Evolutionary conservation across 2,113 vertebrate species (phyloP), one percentile per base, ranked within the genome.

Genomic region (Riparia riparia): DNA sequence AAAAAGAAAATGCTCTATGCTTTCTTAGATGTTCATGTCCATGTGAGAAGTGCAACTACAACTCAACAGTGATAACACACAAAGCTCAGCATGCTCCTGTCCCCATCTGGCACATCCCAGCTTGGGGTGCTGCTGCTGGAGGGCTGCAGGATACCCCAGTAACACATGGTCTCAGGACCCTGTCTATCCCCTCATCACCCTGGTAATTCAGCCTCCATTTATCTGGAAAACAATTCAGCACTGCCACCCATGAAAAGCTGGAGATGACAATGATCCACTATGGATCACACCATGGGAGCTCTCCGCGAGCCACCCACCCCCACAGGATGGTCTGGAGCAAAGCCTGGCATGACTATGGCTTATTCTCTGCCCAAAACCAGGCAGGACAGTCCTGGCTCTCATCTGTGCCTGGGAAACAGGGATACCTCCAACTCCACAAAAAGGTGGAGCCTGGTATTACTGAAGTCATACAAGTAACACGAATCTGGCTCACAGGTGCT

Each of bases 211-310:
- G 17, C 14, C 22, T 18, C 6, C 7, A 0, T 31, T 53, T 37
- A 16, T 37, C 44, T 63, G 22, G 7, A 4, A 22, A 65, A 32
- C 13, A 50, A 51, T 60, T 53, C 17, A 7, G 31, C 15, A 28
- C 6, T 61, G 66, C 29, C 53, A 24, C 14, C 28, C 8, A 1
- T 6, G 12, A 51, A 65, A 41, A 12, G 19, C 17, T n/a, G 28
- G 51, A 37, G 56, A 41, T 21, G 9, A 25, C 61, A 44, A 20
- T 0, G 2, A 26, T 37, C 14, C 1, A 0, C 24, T 24, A 10
- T 0, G 0, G 22, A 44, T 7, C 26, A 8, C 6, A 16, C 5
- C 8, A 3, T 2, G 9, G 45, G 15, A 42, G 41, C 15, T 32
- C 10, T 47, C 20, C 20, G 2, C 2, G 28, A 70, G 71, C 14